These are phyloP conservation scores for Australoheros facetus DNA, from an alignment of 2,797 vertebrate genomes.

Conservation along the genomic window DNA sequence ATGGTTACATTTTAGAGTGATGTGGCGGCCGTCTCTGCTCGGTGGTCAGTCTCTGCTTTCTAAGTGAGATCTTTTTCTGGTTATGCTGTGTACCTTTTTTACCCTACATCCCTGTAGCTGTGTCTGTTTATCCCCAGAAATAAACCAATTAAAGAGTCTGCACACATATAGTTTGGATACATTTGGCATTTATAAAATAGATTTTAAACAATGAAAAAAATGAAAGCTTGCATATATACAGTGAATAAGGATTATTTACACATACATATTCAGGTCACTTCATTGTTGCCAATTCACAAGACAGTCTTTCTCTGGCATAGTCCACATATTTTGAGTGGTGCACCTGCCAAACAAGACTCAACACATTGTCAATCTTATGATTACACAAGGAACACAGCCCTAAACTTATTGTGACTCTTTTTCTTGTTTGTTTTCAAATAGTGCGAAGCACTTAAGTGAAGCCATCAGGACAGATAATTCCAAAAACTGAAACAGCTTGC, in stretches of 20 bases:
- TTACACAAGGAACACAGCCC: background rate
- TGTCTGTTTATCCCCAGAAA: background rate
- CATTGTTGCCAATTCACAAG: background rate
- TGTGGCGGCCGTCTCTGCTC: background rate
- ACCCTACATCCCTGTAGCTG: background rate
- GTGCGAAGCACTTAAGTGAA: no score
- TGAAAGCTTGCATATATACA: background rate
- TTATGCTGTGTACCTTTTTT: conserved; percentile 9
- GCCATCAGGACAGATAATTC: no score
- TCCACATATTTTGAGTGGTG: background rate
- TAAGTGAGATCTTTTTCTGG: conserved; percentile 28
- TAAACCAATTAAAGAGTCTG: background rate
- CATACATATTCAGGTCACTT: background rate
- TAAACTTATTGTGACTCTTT: background rate
- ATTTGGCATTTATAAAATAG: background rate
- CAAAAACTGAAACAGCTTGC: no score
- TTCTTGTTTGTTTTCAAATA: no score
- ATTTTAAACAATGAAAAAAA: no score
- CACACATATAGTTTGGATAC: background rate
- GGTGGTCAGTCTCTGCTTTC: conserved; percentile 1
- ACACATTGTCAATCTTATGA: background rate
- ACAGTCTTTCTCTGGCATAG: background rate
- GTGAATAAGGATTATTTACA: background rate
- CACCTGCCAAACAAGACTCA: background rate
- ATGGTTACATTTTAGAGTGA: conserved; percentile 37